Percentiles rank a stretch among this genome's conserved stretches.
Evolutionary conservation across 2,113 vertebrate genomes (phyloP).

Genomic region (Acrocephalus arundinaceus): DNA sequence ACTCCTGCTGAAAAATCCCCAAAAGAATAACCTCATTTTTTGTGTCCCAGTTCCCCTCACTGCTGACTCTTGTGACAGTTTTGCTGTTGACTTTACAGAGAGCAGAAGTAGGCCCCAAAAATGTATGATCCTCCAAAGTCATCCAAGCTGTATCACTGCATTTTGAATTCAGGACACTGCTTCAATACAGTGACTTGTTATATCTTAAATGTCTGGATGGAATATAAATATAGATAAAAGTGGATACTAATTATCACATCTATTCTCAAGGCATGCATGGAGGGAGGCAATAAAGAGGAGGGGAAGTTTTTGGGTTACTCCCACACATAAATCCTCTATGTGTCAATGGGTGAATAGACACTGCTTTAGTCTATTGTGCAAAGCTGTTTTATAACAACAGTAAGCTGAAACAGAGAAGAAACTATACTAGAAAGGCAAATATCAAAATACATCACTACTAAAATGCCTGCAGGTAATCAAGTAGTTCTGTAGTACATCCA

Average conservation of each 20-base stretch:
- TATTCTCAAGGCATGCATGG: constrained; percentile 50
- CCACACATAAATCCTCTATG: constrained; percentile 65
- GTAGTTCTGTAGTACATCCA: not conserved
- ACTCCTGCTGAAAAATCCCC: not conserved
- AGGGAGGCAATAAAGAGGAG: constrained; percentile 46
- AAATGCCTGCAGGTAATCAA: constrained; percentile 52
- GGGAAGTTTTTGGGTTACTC: constrained; percentile 61
- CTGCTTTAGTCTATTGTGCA: constrained; percentile 60
- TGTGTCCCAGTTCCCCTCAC: not conserved
- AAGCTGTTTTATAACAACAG: constrained; percentile 55
- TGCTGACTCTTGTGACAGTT: not conserved
- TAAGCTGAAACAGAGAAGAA: constrained; percentile 55
- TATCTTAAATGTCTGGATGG: constrained; percentile 43
- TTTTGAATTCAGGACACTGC: not conserved
- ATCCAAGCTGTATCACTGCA: not conserved
- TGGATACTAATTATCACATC: constrained; percentile 66
- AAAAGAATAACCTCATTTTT: not conserved
- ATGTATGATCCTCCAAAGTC: not conserved
- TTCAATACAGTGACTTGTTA: constrained; percentile 8
- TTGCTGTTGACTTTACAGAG: not conserved
- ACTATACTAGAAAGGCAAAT: constrained; percentile 50
- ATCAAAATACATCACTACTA: constrained; percentile 49
- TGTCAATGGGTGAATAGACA: constrained; percentile 57
- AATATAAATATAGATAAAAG: constrained; percentile 62
- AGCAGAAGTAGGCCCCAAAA: not conserved